A percentile compares a stretch with the other conserved stretches of the same genome.
phyloP scores from a whole-genome alignment of 2,113 vertebrate species.

The Heliornis fulica region DNA sequence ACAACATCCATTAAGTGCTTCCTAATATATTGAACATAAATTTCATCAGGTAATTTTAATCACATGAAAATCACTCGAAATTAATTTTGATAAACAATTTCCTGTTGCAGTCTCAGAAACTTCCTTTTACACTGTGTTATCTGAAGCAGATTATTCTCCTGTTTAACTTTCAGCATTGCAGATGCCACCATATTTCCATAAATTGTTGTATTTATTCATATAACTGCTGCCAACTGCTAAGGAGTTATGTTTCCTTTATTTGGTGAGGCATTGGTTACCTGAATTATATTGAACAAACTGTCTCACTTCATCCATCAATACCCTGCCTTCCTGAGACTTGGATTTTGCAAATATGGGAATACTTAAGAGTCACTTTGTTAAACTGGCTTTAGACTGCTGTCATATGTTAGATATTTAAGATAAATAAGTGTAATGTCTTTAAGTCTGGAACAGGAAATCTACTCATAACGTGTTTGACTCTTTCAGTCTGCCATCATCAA shows the following conservation, averaged over 20 bases:
- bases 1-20: constrained; percentile 24
- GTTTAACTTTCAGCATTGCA: not conserved
- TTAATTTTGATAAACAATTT: constrained; percentile 32
- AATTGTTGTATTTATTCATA: not conserved
- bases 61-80: not conserved
- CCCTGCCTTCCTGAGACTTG: not conserved
- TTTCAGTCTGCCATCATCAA: not conserved
- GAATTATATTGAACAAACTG: not conserved
- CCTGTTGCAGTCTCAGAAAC: not conserved
- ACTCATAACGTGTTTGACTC: not conserved
- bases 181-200: not conserved
- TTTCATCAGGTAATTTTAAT: constrained; percentile 57
- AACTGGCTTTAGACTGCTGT: not conserved
- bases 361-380: not conserved
- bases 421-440: not conserved
- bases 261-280: not conserved
- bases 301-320: not conserved
- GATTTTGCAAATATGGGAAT: not conserved
- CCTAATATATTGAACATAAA: not conserved
- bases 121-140: not conserved
- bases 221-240: not conserved
- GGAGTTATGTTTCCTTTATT: not conserved
- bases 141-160: not conserved
- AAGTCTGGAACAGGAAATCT: not conserved
- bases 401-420: not conserved